Evolutionary conservation across 2,888 invertebrate species (phyloP).

Genomic region (Anorthoa munda): DNA sequence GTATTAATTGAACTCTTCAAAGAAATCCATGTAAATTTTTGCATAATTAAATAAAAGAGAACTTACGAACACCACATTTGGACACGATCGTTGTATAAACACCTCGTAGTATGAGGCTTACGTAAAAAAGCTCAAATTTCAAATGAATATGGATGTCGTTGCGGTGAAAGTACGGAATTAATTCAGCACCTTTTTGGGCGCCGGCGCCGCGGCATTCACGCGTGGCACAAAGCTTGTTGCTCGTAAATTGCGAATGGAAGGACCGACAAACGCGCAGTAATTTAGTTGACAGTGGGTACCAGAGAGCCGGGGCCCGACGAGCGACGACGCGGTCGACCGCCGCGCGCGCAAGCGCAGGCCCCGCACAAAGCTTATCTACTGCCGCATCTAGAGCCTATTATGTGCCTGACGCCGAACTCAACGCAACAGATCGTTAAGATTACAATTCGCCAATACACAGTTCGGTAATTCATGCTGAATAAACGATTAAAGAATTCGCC

Average conservation of each 20-base stretch:
- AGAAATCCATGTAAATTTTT: constrained; percentile 35
- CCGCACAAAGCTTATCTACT: constrained; percentile 84
- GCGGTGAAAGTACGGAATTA: constrained; percentile 75
- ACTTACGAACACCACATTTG: constrained; percentile 33
- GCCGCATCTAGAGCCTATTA: constrained; percentile 88
- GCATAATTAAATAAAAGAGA: constrained; percentile 42
- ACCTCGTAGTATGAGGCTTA: constrained; percentile 60
- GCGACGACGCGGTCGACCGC: constrained; percentile 65
- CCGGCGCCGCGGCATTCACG: constrained; percentile 76
- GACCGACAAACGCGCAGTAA: constrained; percentile 88
- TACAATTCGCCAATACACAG: constrained; percentile 69
- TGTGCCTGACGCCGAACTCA: constrained; percentile 84
- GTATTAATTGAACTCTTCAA: constrained; percentile 37
- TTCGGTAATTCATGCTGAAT: constrained; percentile 63
- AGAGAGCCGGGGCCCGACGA: constrained; percentile 63
- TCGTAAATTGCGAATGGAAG: constrained; percentile 87
- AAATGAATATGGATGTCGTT: constrained; percentile 73
- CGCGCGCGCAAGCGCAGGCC: constrained; percentile 63
- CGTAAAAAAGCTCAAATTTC: constrained; percentile 70
- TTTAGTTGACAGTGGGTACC: constrained; percentile 88
- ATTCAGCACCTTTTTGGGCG: constrained; percentile 76
- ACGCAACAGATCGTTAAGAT: constrained; percentile 84
- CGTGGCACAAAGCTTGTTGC: constrained; percentile 77
- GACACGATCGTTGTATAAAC: constrained; percentile 51
- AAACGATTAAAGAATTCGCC: constrained; percentile 66